Evolutionary conservation across 2,113 vertebrate genomes (phyloP), one percentile per base, ranked within the genome.

Genomic region (Mellivora capensis): DNA sequence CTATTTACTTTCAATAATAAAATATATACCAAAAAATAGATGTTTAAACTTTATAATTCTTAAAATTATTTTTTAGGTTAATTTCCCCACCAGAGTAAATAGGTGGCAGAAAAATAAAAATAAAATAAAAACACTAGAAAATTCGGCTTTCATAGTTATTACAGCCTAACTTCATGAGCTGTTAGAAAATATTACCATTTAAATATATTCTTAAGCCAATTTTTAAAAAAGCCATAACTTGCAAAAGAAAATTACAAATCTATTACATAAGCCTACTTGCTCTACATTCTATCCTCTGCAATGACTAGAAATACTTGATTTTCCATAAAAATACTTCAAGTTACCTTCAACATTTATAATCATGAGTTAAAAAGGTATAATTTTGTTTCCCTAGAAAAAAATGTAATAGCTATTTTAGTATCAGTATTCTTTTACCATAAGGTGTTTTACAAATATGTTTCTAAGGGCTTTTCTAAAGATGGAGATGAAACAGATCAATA

Each of bases 361-460:
- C 4, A 6, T 52, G 94, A 87, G 4, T 27, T 85, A 6, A 91
- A 89, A 93, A 42, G 1, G 0, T n/a, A 25, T 91, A 80, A 81
- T 42, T 80, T 86, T 59, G 3, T 87, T 69, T 87, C 31, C 74
- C 21, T 80, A 71, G 31, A 34, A 87, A 54, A 72, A 67, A 29
- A 77, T 52, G 4, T 49, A 17, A 76, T 64, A 61, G 1, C 1
- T 84, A 54, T 47, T 92, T 94, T 74, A 62, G 5, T 4, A 52
- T 49, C 37, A 52, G 29, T 67, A 69, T 47, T 91, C 6, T 23
- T 85, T 85, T 21, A 69, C 15, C 31, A 39, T 85, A 77, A 37
- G 8, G 39, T 61, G 14, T 21, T 81, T 97, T 88, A 81, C 27
- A 96, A 88, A 88, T 77, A 91, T 94, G n/a, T 96, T 61, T 85